Base-by-base conservation (phyloP, 2,888 invertebrate genomes). In the Caenorhabditis sp. region DNA sequence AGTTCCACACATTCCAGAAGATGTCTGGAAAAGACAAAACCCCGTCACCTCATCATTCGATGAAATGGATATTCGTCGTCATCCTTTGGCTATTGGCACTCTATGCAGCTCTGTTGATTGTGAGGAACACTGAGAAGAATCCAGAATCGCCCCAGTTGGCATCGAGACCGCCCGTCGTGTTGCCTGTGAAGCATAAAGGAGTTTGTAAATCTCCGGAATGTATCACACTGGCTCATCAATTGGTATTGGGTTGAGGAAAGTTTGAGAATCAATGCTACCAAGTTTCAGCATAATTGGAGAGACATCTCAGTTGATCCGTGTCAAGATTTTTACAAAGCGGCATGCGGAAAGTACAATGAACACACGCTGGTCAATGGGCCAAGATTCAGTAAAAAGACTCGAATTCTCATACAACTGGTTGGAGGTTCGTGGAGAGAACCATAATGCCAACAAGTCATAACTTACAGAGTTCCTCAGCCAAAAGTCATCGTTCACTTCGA, bases 221-320 rank as follows among this genome's bases (percentile, higher is more conserved):
- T 38, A 61, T 61, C 14, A 19, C 19, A 22, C 16, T 61, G 35
- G 38, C 61, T 61, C 61, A 61, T 41, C 19, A 61, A 38, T 26
- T 61, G 61, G 61, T 61, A 24, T 56, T 14, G 2, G 7, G 1
- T 19, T 22, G 12, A 5, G 12, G 1, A 2, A 14, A 24, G 10
- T 14, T 26, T 8, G 2, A 26, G 6, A n/a, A n/a, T n/a, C n/a
- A n/a, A n/a, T 26, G 0, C 22, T 26, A 26, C 26, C 77, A 85
- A 10, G 87, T 91, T 74, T 90, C 90, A 24, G 88, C 86, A 56
- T 90, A 91, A 85, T 87, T 26, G 90, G 10, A 88, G 92, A 86
- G 88, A 92, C 69, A 44, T 86, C 10, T 77, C 83, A 0, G 87
- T 91, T 7, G 90, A 92, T 59, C 91, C 91, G 16, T 91, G 91